A percentile compares a stretch with the other conserved stretches of the same genome.
phyloP scores from a whole-genome alignment of 2,888 invertebrate genomes.

The Volucella inflata region DNA sequence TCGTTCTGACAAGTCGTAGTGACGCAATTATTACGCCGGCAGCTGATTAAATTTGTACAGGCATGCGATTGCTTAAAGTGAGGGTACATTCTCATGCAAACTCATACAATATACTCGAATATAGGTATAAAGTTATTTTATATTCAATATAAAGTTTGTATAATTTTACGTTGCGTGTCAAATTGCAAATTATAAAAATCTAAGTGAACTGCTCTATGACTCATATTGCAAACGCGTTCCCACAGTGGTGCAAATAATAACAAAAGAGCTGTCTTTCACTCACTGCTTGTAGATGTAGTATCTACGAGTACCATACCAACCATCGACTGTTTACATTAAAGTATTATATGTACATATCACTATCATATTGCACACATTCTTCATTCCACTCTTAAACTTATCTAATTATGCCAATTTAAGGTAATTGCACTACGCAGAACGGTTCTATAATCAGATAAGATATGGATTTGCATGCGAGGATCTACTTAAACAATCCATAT shows the following conservation, averaged over 20 bases:
- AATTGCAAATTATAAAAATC: not conserved
- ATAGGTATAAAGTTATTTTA: no score
- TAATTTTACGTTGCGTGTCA: no score
- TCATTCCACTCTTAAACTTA: conserved; percentile 37
- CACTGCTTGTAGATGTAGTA: not conserved
- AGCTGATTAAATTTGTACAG: no score
- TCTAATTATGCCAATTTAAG: conserved; percentile 67
- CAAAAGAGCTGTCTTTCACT: not conserved
- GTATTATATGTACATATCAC: not conserved
- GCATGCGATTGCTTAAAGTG: no score
- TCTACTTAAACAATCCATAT: conserved; percentile 1
- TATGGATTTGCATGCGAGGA: conserved; percentile 48
- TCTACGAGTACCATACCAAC: not conserved
- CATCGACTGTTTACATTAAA: no score
- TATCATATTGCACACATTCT: conserved; percentile 5
- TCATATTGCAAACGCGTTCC: conserved; percentile 1
- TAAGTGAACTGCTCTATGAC: conserved; percentile 1
- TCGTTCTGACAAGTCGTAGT: no score
- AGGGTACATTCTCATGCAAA: no score
- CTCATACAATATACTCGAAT: no score
- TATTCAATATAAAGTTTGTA: no score
- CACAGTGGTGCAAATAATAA: not conserved
- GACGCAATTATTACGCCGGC: no score
- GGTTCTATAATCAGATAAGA: conserved; percentile 56
- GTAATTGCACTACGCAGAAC: conserved; percentile 60